Conservation (phyloP, 2,888 invertebrate species). For the Standfussiana lucernea region DNA sequence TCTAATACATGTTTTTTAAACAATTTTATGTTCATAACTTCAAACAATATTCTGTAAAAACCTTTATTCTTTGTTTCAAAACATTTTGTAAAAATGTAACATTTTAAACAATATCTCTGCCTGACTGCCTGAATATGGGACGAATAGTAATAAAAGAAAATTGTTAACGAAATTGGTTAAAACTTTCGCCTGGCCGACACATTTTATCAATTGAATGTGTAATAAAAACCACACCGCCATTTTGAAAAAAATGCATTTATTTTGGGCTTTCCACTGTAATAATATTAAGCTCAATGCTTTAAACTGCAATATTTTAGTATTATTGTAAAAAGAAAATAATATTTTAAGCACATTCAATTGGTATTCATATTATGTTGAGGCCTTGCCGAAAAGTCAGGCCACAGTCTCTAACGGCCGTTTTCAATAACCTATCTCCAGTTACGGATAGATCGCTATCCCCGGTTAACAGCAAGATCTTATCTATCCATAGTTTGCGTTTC, state of each 20-base stretch:
- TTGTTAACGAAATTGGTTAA: conserved; percentile 79
- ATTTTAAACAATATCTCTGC: conserved; percentile 70
- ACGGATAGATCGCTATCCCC: too few relatives aligned
- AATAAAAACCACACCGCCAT: conserved; percentile 46
- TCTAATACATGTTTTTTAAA: not conserved
- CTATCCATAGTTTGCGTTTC: too few relatives aligned
- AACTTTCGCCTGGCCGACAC: conserved; percentile 32
- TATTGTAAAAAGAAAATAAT: conserved; percentile 22
- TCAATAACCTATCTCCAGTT: too few relatives aligned
- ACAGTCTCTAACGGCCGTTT: conserved; percentile 31
- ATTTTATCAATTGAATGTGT: conserved; percentile 45
- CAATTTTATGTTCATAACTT: not conserved
- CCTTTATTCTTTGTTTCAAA: conserved; percentile 8
- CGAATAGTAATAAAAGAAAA: conserved; percentile 77
- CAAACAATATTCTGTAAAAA: conserved; percentile 27
- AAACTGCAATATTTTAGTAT: conserved; percentile 45
- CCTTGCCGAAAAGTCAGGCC: conserved; percentile 33
- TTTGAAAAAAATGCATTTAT: conserved; percentile 35
- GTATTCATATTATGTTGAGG: conserved; percentile 3
- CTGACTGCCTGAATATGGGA: conserved; percentile 75
- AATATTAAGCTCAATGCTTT: conserved; percentile 48
- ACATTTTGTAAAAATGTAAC: conserved; percentile 53
- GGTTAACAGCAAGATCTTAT: too few relatives aligned
- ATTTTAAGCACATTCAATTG: conserved; percentile 45
- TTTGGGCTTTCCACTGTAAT: conserved; percentile 57